A percentile compares a stretch with the other conserved stretches of the same genome.
Evolutionary conservation across 2,888 invertebrate genomes (phyloP).

Genomic region (Drosophila robusta): DNA sequence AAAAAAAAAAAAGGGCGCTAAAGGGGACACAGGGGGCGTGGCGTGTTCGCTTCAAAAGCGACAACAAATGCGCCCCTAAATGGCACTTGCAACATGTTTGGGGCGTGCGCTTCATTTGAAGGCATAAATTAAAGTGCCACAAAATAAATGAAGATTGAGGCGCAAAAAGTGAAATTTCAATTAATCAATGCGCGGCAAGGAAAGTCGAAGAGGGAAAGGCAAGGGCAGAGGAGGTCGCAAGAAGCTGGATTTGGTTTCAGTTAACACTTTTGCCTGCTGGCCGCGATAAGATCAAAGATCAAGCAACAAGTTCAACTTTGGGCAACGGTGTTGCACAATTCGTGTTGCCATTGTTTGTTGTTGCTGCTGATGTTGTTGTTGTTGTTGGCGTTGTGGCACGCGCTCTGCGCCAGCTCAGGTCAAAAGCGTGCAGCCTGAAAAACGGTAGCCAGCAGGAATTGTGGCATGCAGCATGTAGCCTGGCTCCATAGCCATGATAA

Average conservation of each 20-base stretch:
- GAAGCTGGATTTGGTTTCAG: slow-evolving; percentile 28
- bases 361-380: slow-evolving; percentile 14
- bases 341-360: slow-evolving; percentile 66
- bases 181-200: slow-evolving; percentile 47
- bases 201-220: slow-evolving; percentile 44
- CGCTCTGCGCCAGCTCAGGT: slow-evolving; percentile 63
- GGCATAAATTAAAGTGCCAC: slow-evolving; percentile 55
- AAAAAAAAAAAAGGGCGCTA: slow-evolving; percentile 18
- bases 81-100: slow-evolving; percentile 68
- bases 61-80: slow-evolving; percentile 67
- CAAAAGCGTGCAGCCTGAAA: slow-evolving; percentile 74
- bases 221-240: background rate
- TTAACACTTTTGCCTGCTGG: slow-evolving; percentile 65
- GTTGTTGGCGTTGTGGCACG: slow-evolving; percentile 57
- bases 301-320: slow-evolving; percentile 64
- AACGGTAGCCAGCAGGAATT: slow-evolving; percentile 62
- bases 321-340: slow-evolving; percentile 46
- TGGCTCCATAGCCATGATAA: slow-evolving; percentile 55
- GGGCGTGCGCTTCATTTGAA: slow-evolving; percentile 49
- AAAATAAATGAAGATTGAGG: slow-evolving; percentile 48
- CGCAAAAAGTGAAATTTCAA: slow-evolving; percentile 67
- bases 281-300: slow-evolving; percentile 74
- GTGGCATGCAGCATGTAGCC: slow-evolving; percentile 31
- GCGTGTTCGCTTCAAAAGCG: slow-evolving; percentile 52
- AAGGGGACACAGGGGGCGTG: slow-evolving; percentile 51